Evolutionary conservation across 2,113 vertebrate species (phyloP).

Genomic region (Melanerpes formicivorus): DNA sequence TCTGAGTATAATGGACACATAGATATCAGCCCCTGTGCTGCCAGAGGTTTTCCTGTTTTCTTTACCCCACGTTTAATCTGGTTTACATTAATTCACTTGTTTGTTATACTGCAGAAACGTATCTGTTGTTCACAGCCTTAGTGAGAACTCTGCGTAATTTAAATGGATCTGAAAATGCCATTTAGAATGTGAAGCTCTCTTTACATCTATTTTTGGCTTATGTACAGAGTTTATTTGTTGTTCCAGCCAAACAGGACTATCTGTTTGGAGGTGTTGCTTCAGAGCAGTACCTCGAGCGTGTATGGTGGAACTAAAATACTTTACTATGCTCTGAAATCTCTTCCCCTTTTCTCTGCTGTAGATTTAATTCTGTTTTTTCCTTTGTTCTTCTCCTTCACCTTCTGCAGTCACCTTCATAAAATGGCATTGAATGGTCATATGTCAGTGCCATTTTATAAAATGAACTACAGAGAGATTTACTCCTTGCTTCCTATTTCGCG

Average conservation of each 20-base stretch:
- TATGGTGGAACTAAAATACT: background rate
- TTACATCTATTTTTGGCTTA: background rate
- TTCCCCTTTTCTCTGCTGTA: background rate
- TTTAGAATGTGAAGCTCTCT: background rate
- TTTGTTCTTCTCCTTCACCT: background rate
- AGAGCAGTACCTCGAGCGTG: background rate
- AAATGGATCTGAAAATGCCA: background rate
- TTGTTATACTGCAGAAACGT: background rate
- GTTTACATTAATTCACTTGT: background rate
- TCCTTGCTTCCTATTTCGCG: background rate
- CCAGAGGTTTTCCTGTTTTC: background rate
- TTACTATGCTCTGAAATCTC: background rate
- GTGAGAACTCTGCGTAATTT: background rate
- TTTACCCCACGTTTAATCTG: background rate
- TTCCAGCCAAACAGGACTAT: background rate
- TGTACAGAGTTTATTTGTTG: background rate
- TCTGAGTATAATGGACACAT: background rate
- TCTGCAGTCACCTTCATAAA: constrained; percentile 45
- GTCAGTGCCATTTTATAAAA: constrained; percentile 20
- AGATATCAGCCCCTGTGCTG: background rate
- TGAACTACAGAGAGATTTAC: background rate
- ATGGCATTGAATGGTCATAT: background rate
- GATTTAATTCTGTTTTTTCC: background rate
- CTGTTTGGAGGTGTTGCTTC: background rate
- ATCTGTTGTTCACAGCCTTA: background rate